Conservation (phyloP, 2,113 vertebrate species). For the Cavia porcellus region DNA sequence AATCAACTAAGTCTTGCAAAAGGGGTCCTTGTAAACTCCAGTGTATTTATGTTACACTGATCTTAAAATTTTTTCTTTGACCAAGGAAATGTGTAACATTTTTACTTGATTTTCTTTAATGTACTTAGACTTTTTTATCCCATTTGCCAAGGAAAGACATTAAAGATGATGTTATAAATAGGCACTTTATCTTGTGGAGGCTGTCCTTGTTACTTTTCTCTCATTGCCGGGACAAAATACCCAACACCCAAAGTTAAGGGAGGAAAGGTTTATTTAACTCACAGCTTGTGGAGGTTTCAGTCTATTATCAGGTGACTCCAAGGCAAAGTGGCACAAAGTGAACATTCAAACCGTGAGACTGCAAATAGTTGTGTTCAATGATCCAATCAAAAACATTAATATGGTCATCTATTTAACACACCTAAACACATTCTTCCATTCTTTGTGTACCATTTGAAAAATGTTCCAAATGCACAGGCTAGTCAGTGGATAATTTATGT, state of each 20-base stretch:
- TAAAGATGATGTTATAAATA: conserved; percentile 56
- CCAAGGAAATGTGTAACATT: conserved; percentile 61
- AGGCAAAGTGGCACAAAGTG: no score
- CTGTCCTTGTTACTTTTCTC: no score
- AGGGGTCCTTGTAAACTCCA: not conserved
- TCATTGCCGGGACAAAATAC: no score
- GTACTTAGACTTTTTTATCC: conserved; percentile 21
- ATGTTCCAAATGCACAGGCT: not conserved
- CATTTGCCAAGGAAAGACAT: conserved; percentile 55
- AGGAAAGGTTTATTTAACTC: not conserved
- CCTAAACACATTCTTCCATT: no score
- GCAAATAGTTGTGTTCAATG: no score
- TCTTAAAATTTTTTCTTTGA: conserved; percentile 50
- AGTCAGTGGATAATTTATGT: not conserved
- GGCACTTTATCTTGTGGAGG: conserved; percentile 13
- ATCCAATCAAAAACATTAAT: no score
- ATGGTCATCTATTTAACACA: no score
- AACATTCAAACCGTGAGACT: no score
- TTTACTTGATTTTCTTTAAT: conserved; percentile 62
- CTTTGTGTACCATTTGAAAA: no score
- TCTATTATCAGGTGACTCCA: no score
- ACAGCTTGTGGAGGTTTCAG: no score
- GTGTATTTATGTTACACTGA: conserved; percentile 23
- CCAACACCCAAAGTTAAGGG: no score
- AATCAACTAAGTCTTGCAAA: not conserved